These are phyloP conservation scores for Brachionus asplanchnoidis DNA, from an alignment of 1,140 invertebrate species.

Conservation along the genomic window DNA sequence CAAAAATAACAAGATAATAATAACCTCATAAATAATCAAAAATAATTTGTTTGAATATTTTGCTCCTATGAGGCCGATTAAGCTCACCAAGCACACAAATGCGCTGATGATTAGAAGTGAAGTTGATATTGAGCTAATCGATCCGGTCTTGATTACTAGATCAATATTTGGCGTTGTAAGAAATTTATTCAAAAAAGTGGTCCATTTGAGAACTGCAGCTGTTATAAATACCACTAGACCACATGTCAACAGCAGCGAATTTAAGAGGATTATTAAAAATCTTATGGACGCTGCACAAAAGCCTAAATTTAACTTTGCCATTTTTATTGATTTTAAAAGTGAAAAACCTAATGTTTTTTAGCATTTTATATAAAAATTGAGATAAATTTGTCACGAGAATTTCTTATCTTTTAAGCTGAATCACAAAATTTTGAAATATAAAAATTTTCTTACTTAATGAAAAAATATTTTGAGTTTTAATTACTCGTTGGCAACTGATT, in stretches of 20 bases:
- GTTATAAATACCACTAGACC: conserved; percentile 5
- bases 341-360: neutral
- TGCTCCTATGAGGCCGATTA: neutral
- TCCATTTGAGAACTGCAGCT: conserved; percentile 39
- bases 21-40: neutral
- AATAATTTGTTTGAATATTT: neutral
- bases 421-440: neutral
- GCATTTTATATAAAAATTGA: neutral
- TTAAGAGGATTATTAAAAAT: neutral
- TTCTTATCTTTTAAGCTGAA: neutral
- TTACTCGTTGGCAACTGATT: neutral
- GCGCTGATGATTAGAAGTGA: neutral
- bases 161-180: neutral
- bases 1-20: conserved; percentile 22
- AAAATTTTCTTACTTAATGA: neutral
- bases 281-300: neutral
- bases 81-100: neutral
- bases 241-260: neutral
- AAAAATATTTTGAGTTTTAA: neutral
- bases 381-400: neutral
- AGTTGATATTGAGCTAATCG: neutral
- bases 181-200: conserved; percentile 23
- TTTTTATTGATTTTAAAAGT: neutral
- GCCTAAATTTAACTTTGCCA: neutral
- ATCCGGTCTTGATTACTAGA: neutral